A percentile compares a stretch with the other conserved stretches of the same genome.
Evolutionary conservation across 30 jellyfish, hydroid and myxozoan genomes (phyloP).

Genomic region (Pseudorhiza aurosa): DNA sequence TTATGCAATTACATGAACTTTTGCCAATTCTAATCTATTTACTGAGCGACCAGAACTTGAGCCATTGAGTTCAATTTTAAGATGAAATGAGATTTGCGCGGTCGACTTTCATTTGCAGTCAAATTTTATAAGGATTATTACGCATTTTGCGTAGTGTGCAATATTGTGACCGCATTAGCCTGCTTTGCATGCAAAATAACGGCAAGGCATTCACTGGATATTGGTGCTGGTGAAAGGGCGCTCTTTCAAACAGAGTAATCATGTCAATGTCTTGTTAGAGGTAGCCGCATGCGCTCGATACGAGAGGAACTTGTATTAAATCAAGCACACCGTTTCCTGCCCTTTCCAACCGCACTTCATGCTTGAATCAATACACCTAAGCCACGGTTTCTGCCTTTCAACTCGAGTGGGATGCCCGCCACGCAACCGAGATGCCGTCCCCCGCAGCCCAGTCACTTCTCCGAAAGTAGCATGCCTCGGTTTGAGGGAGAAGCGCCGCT

Average conservation of each 20-base stretch:
- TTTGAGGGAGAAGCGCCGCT: too few relatives aligned
- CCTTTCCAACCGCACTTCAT: slow-evolving; percentile 9
- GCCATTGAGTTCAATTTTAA: neutral
- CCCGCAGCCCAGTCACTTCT: too few relatives aligned
- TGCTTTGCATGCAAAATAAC: too few relatives aligned
- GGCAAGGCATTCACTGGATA: neutral
- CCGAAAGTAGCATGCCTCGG: too few relatives aligned
- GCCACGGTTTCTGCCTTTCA: neutral
- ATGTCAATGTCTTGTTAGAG: neutral
- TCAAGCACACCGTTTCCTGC: slow-evolving; percentile 21
- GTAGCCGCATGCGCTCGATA: neutral
- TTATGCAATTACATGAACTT: neutral
- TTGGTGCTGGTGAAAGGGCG: neutral
- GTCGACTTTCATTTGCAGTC: slow-evolving; percentile 1
- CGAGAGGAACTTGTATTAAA: neutral
- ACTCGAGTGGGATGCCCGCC: slow-evolving; percentile 3
- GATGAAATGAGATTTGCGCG: slow-evolving; percentile 20
- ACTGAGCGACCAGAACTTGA: neutral
- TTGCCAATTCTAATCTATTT: neutral
- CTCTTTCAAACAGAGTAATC: neutral
- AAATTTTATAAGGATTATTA: neutral
- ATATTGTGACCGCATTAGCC: neutral
- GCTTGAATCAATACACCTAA: neutral
- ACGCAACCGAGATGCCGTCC: too few relatives aligned
- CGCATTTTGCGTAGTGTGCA: neutral